Evolutionary conservation across 2,797 vertebrate species (phyloP), one percentile per base, ranked within the genome.

Genomic region (Sebastes trivittatus): DNA sequence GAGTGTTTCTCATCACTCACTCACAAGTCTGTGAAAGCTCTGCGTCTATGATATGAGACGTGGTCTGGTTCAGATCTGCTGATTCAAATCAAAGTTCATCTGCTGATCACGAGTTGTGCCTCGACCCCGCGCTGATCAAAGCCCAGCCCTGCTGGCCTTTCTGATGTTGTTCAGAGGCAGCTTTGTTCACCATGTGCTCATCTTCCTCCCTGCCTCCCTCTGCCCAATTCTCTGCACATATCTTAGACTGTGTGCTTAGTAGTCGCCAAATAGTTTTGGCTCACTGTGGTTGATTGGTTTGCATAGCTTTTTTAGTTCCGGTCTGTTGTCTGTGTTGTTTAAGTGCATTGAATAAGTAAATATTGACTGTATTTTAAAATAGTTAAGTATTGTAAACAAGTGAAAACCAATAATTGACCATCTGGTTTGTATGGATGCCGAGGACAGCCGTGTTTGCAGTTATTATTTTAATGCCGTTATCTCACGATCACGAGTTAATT

Each of bases 81-180:
- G 86, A 90, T 86, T 30, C 82, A 66, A 81, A 90, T 91, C 72
- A 87, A 54, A 82, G 80, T 72, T 56, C 67, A 67, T 90, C 79
- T 75, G 81, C 84, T 67, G 29, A 87, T 93, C 92, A 92, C 69
- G 68, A 87, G 90, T 85, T 38, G 27, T 49, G 68, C 25, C 59
- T 84, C 10, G 27, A 72, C 75, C 62, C 64, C 81, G 54, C 14
- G 16, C 59, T 82, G 83, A 69, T 87, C 79, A 77, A 69, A 77
- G 74, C 52, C 29, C 16, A 10, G 29, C 38, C 61, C 27, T 59
- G 73, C 62, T 73, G 68, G 18, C 54, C 27, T 49, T 27, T n/a
- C 13, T 70, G 42, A 66, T 68, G 25, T 38, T 30, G 38, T 32
- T 82, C 70, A 60, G 58, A 82, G 23, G 58, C 52, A 22, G 60